A percentile compares a stretch with the other conserved stretches of the same genome.
These are phyloP conservation scores for Anas flavirostris DNA, from an alignment of 2,797 vertebrate species.

Conservation along the genomic window DNA sequence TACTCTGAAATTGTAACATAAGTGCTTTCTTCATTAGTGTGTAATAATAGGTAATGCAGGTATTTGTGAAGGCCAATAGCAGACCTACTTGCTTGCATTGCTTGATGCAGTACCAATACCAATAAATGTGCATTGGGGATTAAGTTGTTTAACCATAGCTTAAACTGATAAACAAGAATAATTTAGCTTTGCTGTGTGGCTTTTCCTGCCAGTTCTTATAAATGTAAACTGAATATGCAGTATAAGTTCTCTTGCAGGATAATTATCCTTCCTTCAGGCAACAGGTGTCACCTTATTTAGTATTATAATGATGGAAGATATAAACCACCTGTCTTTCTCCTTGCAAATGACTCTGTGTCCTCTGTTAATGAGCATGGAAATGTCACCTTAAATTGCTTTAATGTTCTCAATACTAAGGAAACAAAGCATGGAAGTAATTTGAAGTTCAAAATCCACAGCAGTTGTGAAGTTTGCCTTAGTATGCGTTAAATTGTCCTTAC, in stretches of 20 bases:
- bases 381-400: slow-evolving; percentile 36
- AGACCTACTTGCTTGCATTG: not conserved
- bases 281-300: slow-evolving; percentile 15
- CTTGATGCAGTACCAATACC: not conserved
- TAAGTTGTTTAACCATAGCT: not conserved
- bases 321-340: slow-evolving; percentile 39
- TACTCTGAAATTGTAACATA: not conserved
- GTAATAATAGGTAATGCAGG: not conserved
- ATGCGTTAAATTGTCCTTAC: not conserved
- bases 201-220: slow-evolving; percentile 1
- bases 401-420: not conserved
- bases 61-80: not conserved
- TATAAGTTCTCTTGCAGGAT: not conserved
- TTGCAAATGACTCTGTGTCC: slow-evolving; percentile 39
- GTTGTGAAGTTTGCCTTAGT: not conserved
- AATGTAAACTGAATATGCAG: not conserved
- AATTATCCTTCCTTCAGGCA: slow-evolving; percentile 42
- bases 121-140: not conserved
- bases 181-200: not conserved
- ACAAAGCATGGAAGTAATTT: not conserved
- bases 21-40: not conserved
- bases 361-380: slow-evolving; percentile 44
- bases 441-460: not conserved
- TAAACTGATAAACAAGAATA: not conserved
- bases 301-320: slow-evolving; percentile 44